Conservation (phyloP, 2,113 vertebrate genomes). For the Pseudolaguvia tuberculata region DNA sequence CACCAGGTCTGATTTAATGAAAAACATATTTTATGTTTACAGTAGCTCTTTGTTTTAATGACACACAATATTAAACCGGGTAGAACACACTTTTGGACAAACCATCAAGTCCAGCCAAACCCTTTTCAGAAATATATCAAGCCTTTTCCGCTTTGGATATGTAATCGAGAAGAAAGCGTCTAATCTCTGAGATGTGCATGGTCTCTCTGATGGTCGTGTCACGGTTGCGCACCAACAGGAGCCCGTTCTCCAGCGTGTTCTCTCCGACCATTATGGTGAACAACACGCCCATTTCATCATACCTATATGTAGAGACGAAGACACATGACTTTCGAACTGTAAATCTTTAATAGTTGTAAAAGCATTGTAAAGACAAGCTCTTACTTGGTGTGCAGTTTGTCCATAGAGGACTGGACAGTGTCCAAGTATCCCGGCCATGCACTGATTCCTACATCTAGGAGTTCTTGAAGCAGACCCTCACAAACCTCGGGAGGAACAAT, state of each 20-base stretch:
- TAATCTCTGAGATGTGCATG: constrained; percentile 88
- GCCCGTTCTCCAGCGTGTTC: constrained; percentile 82
- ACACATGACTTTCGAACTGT: background rate
- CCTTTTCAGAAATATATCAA: constrained; percentile 41
- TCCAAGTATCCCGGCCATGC: constrained; percentile 91
- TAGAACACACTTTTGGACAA: background rate
- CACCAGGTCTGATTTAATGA: background rate
- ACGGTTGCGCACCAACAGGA: constrained; percentile 83
- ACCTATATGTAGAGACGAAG: constrained; percentile 65
- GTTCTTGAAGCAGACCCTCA: constrained; percentile 81
- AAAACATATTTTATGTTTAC: background rate
- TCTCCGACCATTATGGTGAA: constrained; percentile 82
- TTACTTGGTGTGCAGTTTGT: constrained; percentile 84
- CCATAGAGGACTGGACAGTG: constrained; percentile 70
- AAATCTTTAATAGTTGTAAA: background rate
- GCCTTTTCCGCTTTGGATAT: constrained; percentile 70
- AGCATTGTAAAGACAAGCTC: background rate
- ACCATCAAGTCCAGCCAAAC: background rate
- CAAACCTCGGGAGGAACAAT: constrained; percentile 72
- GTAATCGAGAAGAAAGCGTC: constrained; percentile 78
- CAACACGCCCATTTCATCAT: constrained; percentile 93
- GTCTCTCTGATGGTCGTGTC: constrained; percentile 91
- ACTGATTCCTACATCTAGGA: constrained; percentile 78
- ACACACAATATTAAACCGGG: background rate
- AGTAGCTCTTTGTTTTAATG: background rate